Percentiles rank a stretch among this genome's conserved stretches.
Evolutionary conservation across 2,797 vertebrate genomes (phyloP).

Genomic region (Gambelia wislizenii): DNA sequence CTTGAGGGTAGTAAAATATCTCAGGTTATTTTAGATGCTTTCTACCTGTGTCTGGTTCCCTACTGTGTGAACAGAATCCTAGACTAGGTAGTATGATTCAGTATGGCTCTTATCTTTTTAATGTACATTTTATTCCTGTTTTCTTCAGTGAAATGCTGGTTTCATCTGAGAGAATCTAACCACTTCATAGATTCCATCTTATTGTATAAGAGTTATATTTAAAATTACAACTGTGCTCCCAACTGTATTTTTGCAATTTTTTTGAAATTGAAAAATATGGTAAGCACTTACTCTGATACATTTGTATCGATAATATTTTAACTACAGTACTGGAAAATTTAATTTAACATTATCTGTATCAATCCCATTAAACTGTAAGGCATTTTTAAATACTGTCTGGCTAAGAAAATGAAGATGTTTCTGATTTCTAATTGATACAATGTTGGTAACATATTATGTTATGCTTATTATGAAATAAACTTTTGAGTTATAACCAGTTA

Average conservation of each 20-base stretch:
- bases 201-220: neutral
- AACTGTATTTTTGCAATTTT: neutral
- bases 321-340: neutral
- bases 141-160: neutral
- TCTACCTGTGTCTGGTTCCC: neutral
- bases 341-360: neutral
- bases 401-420: neutral
- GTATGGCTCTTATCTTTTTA: neutral
- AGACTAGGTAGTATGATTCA: neutral
- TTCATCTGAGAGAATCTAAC: neutral
- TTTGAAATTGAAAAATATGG: neutral
- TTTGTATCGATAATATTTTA: neutral
- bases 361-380: neutral
- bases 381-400: neutral
- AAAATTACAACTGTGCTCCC: neutral
- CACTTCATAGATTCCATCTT: neutral
- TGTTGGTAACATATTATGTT: too few species aligned
- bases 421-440: too few species aligned
- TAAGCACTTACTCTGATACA: neutral
- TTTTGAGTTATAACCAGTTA: neutral
- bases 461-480: neutral
- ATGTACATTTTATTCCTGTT: neutral
- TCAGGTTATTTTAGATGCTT: neutral
- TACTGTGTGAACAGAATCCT: neutral
- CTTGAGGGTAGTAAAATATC: neutral